These are phyloP conservation scores for Drosophila emarginata DNA, from an alignment of 2,888 invertebrate species.

Conservation along the genomic window DNA sequence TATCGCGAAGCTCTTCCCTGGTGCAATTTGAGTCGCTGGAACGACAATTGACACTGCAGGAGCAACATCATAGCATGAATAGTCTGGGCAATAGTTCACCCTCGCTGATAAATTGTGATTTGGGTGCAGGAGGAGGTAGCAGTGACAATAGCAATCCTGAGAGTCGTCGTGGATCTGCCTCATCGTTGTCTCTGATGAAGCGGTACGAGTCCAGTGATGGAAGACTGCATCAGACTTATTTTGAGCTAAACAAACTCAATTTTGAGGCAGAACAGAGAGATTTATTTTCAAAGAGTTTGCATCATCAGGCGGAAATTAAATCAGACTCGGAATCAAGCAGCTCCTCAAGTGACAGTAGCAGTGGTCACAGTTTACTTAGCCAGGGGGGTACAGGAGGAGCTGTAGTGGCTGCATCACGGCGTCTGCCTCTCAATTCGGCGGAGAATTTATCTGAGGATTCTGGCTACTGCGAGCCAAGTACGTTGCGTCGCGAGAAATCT, in stretches of 20 bases:
- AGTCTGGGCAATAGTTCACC: conserved; percentile 82
- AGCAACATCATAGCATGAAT: conserved; percentile 81
- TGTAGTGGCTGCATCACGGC: conserved; percentile 40
- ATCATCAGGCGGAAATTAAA: conserved; percentile 59
- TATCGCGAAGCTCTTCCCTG: conserved; percentile 91
- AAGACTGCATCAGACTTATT: conserved; percentile 81
- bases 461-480: conserved; percentile 86
- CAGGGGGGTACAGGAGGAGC: conserved; percentile 49
- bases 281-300: conserved; percentile 50
- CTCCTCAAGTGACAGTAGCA: conserved; percentile 56
- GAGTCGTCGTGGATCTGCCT: conserved; percentile 77
- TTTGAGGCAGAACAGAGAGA: conserved; percentile 71
- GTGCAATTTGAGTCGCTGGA: conserved; percentile 93
- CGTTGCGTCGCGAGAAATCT: conserved; percentile 79
- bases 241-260: conserved; percentile 80
- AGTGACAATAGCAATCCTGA: conserved; percentile 72
- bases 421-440: conserved; percentile 85
- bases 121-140: conserved; percentile 27
- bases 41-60: conserved; percentile 85
- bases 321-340: conserved; percentile 74
- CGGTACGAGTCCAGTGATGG: conserved; percentile 80
- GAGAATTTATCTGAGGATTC: conserved; percentile 92
- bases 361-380: conserved; percentile 66
- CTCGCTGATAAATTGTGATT: conserved; percentile 79
- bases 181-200: conserved; percentile 77